Base-by-base conservation (phyloP, 2,888 invertebrate species). In the Macrophya alboannulata region DNA sequence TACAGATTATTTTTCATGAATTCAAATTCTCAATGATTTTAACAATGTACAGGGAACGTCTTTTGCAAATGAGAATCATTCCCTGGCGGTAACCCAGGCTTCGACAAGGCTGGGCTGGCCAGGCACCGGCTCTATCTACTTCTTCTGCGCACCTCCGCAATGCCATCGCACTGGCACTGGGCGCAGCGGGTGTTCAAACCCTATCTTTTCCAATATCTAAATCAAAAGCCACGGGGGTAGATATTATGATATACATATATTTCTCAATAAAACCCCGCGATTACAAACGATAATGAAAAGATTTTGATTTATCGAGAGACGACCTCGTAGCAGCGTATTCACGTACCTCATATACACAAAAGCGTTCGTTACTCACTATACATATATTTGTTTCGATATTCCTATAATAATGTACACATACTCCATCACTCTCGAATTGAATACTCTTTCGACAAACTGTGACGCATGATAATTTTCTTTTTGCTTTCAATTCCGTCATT, bases 91-190 rank as follows among this genome's bases (percentile, higher is more conserved):
- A 45, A n/a, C 72, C 72, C 3, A 21, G 45, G 43, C 62, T 62
- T 21, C 25, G 25, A 21, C 62, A 62, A 62, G 62, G 62, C 62
- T 62, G 62, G 68, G 71, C 72, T 74, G 72, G 72, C 72, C 72
- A 74, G 72, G 72, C 45, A 74, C 45, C 43, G 43, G 72, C 15
- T 74, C 21, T 74, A 74, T 74, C 72, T 45, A 74, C 72, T 74
- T 25, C 72, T 74, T 45, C 72, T 74, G 72, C 72, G 72, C 72
- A 74, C 72, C 72, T 74, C 72, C 72, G 72, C 72, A 74, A 74
- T 74, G 21, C 72, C 72, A 74, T 74, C 72, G 72, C 72, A 74
- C 72, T 45, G 45, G 45, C 21, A 45, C 72, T 74, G 72, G 45
- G 45, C 72, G 72, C 72, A 74, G 72, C 72, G 72, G 72, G 72